Percentiles rank a stretch among this genome's conserved stretches.
Evolutionary conservation across 2,888 invertebrate species (phyloP).

Genomic region (Onthophagus sagittarius): DNA sequence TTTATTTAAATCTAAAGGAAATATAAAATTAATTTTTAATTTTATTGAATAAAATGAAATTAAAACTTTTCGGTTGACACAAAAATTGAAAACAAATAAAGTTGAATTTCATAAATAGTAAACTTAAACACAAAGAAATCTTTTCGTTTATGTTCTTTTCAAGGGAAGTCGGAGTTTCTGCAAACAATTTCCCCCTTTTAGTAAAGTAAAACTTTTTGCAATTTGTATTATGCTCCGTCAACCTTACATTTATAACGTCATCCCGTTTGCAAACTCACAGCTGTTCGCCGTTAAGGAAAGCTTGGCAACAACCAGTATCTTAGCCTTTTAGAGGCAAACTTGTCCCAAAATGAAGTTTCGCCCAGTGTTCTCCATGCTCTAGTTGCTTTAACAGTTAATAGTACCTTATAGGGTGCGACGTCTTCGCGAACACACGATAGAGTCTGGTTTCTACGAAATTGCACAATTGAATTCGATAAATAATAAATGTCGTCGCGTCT

Average conservation of each 20-base stretch:
- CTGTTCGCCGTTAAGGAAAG: not conserved
- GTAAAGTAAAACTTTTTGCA: not conserved
- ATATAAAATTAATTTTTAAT: not conserved
- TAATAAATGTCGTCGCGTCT: not conserved
- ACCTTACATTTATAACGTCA: not conserved
- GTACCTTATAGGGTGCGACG: not conserved
- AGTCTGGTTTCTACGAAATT: not conserved
- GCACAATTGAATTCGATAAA: not conserved
- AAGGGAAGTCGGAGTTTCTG: not conserved
- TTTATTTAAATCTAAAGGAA: not conserved
- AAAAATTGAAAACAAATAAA: too few relatives aligned
- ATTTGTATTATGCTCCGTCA: not conserved
- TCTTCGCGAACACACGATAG: not conserved
- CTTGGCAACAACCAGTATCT: not conserved
- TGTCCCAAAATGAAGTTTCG: not conserved
- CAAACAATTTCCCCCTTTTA: not conserved
- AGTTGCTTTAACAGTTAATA: not conserved
- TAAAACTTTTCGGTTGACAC: too few relatives aligned
- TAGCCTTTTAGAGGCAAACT: not conserved
- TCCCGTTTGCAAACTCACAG: not conserved
- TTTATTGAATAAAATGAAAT: not conserved
- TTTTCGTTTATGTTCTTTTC: not conserved
- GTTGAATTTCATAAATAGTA: not conserved
- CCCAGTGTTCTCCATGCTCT: not conserved
- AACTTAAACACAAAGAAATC: not conserved